Base-by-base conservation (phyloP, 2,113 vertebrate species). In the Dromiciops gliroides region DNA sequence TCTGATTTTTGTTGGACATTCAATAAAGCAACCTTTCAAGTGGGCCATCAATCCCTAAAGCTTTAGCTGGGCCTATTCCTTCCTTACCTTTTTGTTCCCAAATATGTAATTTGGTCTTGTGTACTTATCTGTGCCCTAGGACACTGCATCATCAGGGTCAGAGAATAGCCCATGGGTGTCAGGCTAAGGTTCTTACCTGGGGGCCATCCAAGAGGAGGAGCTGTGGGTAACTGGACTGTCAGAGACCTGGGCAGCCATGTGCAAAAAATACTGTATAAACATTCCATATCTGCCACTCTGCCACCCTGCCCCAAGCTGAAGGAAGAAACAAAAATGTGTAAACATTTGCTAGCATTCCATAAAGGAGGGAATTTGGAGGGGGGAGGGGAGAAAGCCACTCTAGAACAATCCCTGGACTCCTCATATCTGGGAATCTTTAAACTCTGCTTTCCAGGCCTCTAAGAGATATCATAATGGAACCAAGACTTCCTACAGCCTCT, bases 331-430 rank as follows among this genome's bases (percentile, higher is more conserved):
- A 0, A 8, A 14, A 51, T 19, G 26, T 95, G 94, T 95, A 95
- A 96, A 92, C 95, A 97, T 89, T 94, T 95, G 92, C 48, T 26
- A 48, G 89, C 0, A 0, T 75, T 92, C 60, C 53, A 28, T 56
- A 56, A 10, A 56, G 25, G 26, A 56, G 53, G 53, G 53, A 0
- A 22, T 52, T 19, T 2, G 23, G 51, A 23, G 23, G 6, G 10
- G 52, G 48, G 50, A 23, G 90, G 49, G 50, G 3, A 11, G 37
- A n/a, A 83, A 50, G 22, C 60, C 23, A 44, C 31, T 26, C 28
- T 26, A 5, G 49, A 50, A 25, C 9, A 2, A 2, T 26, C 31
- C 24, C 67, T 49, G n/a, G 48, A 89, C 1, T 37, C 56, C 10
- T 8, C 48, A 48, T 89, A 19, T 89, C 14, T n/a, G n/a, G 5